Base-by-base conservation (phyloP, 2,888 invertebrate species). In the Caenorhabditis japonica region DNA sequence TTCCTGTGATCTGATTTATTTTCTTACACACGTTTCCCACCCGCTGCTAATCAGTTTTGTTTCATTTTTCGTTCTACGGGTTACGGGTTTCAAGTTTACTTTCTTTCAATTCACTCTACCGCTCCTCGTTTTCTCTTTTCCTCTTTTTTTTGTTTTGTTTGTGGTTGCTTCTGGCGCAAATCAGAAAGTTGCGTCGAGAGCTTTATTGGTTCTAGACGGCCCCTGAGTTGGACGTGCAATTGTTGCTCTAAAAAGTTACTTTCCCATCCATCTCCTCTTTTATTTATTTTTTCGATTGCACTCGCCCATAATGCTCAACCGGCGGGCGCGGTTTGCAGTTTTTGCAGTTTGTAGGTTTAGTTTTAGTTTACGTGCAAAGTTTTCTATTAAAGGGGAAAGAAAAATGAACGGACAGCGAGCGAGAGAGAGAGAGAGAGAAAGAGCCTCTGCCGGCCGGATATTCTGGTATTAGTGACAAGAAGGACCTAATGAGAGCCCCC, bases 381-480 rank as follows among this genome's bases (percentile, higher is more conserved):
- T n/a, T n/a, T n/a, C n/a, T n/a, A n/a, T n/a, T n/a, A n/a, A n/a
- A n/a, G n/a, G n/a, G n/a, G n/a, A n/a, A n/a, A n/a, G n/a, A n/a
- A n/a, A n/a, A n/a, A n/a, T n/a, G n/a, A n/a, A n/a, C n/a, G n/a
- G n/a, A n/a, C n/a, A n/a, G n/a, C n/a, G n/a, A n/a, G n/a, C n/a
- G 12, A 44, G 10, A 23, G 23, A 34, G 13, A 46, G 23, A 4
- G 23, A 43, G 21, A n/a, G 10, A 41, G 41, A 19, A 17, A 43
- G 43, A 13, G 21, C 21, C 21, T 43, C 43, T 21, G 19, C 12
- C 21, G 10, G 21, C 13, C 21, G 23, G 21, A 4, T 12, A 43
- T 66, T 66, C 55, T 66, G 66, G 56, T 66, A 66, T 66, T 66
- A 56, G 49, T 66, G 56, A 58, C 56, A 47, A 47, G 39, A 41